Base-by-base conservation (phyloP, 2,113 vertebrate genomes). In the Sceloporus undulatus region DNA sequence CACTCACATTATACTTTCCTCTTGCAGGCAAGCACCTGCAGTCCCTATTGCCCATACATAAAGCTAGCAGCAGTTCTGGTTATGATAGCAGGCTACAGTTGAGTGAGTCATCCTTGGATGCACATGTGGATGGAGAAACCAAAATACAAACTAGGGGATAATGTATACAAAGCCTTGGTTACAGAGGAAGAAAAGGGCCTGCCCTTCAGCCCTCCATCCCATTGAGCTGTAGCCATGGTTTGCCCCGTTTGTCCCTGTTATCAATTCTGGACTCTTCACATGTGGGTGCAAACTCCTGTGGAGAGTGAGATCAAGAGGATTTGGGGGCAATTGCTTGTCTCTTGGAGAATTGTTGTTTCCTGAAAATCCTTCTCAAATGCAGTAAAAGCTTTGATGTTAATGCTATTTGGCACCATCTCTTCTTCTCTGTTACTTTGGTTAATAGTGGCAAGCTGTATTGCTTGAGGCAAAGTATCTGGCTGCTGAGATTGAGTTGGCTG, bases 341-440 rank as follows among this genome's bases (percentile, higher is more conserved):
- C 7, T 21, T 42, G 79, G 23, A 25, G 66, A 75, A 75, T 75
- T 38, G 29, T 18, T 71, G n/a, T 65, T 81, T 85, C 77, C 88
- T 74, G 38, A 65, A n/a, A 8, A 40, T 78, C 4, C 6, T 78
- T 38, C 29, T 89, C 40, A 85, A 40, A 8, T 68, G 68, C 23
- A 27, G 11, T 27, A 25, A 29, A 34, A 10, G 68, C 79, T 87
- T 80, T 74, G 68, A 85, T 89, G 27, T 85, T 75, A 14, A 52
- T 65, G 70, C 66, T 18, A 3, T 73, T 29, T 73, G 62, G 62
- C 66, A 38, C 65, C 56, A 34, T 68, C 19, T 86, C 65, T 70
- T 86, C 65, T 70, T 75, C 42, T 42, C 62, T 11, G 21, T 16
- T 52, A 5, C 34, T 42, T 71, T 71, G 38, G 52, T 62, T 40